Percentiles rank a stretch among this genome's conserved stretches.
Conservation (phyloP, 2,113 vertebrate species). For the Stigmatopora nigra region DNA sequence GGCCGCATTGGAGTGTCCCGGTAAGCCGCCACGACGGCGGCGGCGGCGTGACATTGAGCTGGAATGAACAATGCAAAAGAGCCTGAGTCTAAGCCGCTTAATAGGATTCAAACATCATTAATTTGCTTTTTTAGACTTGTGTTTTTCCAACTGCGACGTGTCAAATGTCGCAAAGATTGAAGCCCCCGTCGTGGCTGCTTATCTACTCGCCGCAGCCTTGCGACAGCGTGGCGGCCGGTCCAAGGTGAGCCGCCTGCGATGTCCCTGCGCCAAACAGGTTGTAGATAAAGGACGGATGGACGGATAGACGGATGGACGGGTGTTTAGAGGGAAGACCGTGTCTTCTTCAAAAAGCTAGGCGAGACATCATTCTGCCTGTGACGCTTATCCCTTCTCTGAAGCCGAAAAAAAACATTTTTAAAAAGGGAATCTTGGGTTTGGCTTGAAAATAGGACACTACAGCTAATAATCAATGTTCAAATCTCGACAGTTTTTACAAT, state of each 20-base stretch:
- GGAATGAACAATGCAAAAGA: constrained; percentile 1
- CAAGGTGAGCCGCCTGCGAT: constrained; percentile 2
- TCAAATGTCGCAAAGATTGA: constrained; percentile 1
- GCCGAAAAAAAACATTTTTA: neutral
- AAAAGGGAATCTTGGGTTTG: neutral
- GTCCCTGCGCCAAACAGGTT: constrained; percentile 5
- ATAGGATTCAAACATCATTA: constrained; percentile 8
- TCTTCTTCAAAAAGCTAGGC: neutral
- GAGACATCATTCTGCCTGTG: neutral
- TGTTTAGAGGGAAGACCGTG: neutral
- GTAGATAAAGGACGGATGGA: constrained; percentile 4
- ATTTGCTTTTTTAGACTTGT: constrained; percentile 7
- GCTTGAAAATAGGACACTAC: neutral
- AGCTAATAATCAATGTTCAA: no score
- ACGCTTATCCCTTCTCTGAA: neutral
- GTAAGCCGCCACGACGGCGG: neutral
- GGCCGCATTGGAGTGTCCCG: constrained; percentile 1
- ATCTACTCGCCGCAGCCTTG: constrained; percentile 1
- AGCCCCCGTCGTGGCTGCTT: neutral
- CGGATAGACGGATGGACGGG: no score
- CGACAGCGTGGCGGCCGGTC: constrained; percentile 1
- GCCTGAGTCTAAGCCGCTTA: constrained; percentile 8
- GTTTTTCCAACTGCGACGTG: constrained; percentile 5
- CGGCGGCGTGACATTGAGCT: constrained; percentile 6
- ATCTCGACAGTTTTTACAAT: no score